phyloP scores from a whole-genome alignment of 1,140 invertebrate species.

The Drosophila pruinosa region DNA sequence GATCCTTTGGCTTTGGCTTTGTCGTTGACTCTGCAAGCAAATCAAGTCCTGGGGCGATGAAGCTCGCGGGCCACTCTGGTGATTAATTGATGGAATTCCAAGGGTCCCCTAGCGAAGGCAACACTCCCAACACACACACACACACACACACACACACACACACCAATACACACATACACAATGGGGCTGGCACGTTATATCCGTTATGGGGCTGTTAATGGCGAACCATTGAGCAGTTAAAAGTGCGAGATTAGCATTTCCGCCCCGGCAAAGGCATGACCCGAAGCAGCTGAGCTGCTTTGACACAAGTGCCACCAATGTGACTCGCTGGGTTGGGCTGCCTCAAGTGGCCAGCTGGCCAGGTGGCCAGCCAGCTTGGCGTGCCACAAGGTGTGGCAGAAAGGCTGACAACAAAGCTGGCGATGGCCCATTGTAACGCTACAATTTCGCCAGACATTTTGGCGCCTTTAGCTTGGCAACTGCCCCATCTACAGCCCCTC shows the following conservation, averaged over 20 bases:
- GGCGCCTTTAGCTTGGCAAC: conserved; percentile 8
- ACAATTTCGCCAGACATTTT: conserved; percentile 28
- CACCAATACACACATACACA: too few species aligned
- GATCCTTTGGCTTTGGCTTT: neutral
- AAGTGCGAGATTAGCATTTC: conserved; percentile 60
- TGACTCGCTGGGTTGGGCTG: neutral
- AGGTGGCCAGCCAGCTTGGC: conserved; percentile 21
- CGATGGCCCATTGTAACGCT: neutral
- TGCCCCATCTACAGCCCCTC: too few species aligned
- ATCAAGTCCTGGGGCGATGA: conserved; percentile 26
- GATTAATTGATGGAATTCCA: conserved; percentile 69
- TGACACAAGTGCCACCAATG: conserved; percentile 15
- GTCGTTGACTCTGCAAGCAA: conserved; percentile 17
- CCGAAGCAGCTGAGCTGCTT: conserved; percentile 10
- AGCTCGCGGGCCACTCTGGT: conserved; percentile 56
- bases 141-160: too few species aligned
- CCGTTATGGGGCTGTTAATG: conserved; percentile 62
- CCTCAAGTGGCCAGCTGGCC: conserved; percentile 13
- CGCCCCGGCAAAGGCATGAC: conserved; percentile 27
- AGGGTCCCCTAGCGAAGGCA: conserved; percentile 15
- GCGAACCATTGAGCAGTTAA: conserved; percentile 65
- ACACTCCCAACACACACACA: conserved; percentile 20
- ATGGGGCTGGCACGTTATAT: conserved; percentile 30
- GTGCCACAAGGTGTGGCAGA: conserved; percentile 26
- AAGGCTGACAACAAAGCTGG: neutral